phyloP scores from a whole-genome alignment of 2,113 vertebrate species.

The Elachura formosa region DNA sequence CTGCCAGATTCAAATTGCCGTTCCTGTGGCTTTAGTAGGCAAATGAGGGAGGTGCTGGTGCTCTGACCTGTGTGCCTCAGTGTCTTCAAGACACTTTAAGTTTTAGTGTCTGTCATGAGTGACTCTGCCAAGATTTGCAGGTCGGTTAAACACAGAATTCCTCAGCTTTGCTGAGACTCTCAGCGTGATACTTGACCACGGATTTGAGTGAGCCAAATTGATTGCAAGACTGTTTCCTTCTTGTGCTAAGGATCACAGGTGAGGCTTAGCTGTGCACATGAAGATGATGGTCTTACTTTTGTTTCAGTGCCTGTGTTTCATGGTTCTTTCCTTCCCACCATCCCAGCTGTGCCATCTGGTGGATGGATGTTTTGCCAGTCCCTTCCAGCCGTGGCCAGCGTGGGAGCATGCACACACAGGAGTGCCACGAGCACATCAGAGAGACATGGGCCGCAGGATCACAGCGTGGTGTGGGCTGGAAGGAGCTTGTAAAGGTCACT shows the following conservation, averaged over 20 bases:
- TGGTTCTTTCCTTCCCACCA: background rate
- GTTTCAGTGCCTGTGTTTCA: background rate
- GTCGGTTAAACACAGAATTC: background rate
- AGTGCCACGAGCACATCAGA: background rate
- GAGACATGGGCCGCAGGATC: background rate
- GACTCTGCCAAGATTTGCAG: background rate
- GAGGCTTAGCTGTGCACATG: background rate
- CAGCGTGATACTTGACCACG: accelerated
- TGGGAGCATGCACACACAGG: background rate
- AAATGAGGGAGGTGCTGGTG: background rate
- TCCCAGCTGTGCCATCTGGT: constrained; percentile 57
- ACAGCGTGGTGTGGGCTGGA: background rate
- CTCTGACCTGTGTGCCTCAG: background rate
- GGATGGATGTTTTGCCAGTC: background rate
- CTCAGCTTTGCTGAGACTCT: background rate
- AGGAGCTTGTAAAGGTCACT: background rate
- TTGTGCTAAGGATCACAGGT: background rate
- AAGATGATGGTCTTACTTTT: background rate
- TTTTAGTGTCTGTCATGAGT: background rate
- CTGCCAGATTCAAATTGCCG: background rate
- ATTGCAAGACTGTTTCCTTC: background rate
- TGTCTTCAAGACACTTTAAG: background rate
- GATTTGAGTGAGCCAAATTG: background rate
- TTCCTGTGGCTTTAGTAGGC: background rate
- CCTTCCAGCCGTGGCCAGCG: background rate